A percentile compares a stretch with the other conserved stretches of the same genome.
phyloP scores from a whole-genome alignment of 2,113 vertebrate species.

The Cololabis saira region DNA sequence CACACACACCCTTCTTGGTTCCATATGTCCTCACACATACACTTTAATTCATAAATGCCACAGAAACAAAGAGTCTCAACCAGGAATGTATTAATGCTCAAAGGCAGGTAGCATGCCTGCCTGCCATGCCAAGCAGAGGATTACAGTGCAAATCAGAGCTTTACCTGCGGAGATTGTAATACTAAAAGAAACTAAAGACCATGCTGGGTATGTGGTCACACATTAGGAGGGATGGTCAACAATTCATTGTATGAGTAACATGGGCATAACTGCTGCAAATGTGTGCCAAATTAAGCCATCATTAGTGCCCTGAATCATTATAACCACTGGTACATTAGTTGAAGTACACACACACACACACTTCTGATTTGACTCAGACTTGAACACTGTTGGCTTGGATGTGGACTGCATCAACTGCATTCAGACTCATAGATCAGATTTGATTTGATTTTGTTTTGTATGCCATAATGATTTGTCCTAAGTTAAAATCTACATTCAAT shows the following conservation, averaged over 20 bases:
- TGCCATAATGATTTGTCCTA: too few species aligned
- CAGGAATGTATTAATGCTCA: constrained; percentile 6
- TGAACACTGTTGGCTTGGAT: too few species aligned
- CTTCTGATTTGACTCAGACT: too few species aligned
- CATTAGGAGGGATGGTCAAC: constrained; percentile 22
- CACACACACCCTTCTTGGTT: constrained; percentile 10
- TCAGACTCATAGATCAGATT: too few species aligned
- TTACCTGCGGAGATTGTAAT: constrained; percentile 61
- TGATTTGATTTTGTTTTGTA: too few species aligned
- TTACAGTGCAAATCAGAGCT: constrained; percentile 58
- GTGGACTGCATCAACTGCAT: too few species aligned
- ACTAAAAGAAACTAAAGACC: constrained; percentile 44
- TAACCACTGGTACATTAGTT: too few species aligned
- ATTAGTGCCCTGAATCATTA: neutral
- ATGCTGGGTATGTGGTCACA: constrained; percentile 34
- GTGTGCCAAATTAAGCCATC: neutral
- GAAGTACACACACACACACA: too few species aligned
- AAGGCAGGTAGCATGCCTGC: constrained; percentile 36
- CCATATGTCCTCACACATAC: neutral
- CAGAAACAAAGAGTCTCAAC: constrained; percentile 22
- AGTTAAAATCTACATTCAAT: too few species aligned
- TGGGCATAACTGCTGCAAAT: constrained; percentile 8
- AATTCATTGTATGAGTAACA: constrained; percentile 8
- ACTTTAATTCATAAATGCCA: constrained; percentile 7
- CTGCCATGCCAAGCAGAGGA: constrained; percentile 64